These are phyloP conservation scores for Drosophila trapezifrons DNA, from an alignment of 1,140 invertebrate species.

Conservation along the genomic window DNA sequence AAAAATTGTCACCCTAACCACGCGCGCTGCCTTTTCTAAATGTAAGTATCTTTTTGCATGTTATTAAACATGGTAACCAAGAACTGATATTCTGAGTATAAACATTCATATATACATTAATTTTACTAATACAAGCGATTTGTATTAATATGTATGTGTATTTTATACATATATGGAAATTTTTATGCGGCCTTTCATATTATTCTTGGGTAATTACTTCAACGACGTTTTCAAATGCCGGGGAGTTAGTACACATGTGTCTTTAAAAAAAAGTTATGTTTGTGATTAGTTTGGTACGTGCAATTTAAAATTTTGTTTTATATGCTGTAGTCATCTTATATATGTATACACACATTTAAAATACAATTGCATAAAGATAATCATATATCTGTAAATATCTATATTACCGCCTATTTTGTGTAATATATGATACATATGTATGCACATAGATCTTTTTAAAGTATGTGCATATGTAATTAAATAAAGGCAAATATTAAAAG, in stretches of 20 bases:
- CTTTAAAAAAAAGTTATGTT: not conserved
- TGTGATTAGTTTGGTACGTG: not conserved
- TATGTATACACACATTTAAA: not conserved
- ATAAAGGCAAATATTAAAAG: not conserved
- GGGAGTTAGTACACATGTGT: not conserved
- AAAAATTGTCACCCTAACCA: constrained; percentile 6
- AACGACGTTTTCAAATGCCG: not conserved
- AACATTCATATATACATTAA: not conserved
- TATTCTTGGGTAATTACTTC: not conserved
- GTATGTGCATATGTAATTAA: not conserved
- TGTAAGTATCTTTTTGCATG: constrained; percentile 9
- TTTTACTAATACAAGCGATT: not conserved
- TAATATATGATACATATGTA: not conserved
- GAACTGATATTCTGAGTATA: too few species aligned
- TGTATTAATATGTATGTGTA: not conserved
- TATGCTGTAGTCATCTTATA: not conserved
- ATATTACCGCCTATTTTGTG: not conserved
- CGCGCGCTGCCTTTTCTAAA: constrained; percentile 7
- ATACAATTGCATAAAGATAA: not conserved
- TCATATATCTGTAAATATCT: not conserved
- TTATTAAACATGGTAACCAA: not conserved
- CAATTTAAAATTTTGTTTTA: not conserved
- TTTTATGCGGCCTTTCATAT: not conserved
- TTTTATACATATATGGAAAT: not conserved
- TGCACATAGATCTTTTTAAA: too few species aligned